These are phyloP conservation scores for Tragelaphus imberbis DNA, from an alignment of 2,113 vertebrate genomes.

Conservation along the genomic window DNA sequence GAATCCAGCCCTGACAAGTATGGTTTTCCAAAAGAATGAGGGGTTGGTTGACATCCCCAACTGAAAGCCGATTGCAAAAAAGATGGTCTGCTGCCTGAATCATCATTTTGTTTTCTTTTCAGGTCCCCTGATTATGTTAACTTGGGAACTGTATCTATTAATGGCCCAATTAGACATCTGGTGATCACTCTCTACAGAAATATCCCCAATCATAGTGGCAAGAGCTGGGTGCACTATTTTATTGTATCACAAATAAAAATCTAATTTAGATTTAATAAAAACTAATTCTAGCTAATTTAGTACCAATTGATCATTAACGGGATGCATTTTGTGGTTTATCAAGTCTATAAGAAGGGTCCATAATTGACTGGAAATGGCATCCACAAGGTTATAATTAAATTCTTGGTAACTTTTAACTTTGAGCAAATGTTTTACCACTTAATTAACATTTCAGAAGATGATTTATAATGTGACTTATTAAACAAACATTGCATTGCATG, in stretches of 20 bases:
- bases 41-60: constrained; percentile 25
- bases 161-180: constrained; percentile 58
- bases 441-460: constrained; percentile 79
- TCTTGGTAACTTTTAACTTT: constrained; percentile 77
- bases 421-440: constrained; percentile 78
- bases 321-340: constrained; percentile 78
- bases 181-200: constrained; percentile 54
- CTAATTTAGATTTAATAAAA: constrained; percentile 82
- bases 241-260: constrained; percentile 68
- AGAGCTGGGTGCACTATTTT: constrained; percentile 56
- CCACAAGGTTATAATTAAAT: constrained; percentile 79
- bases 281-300: constrained; percentile 80
- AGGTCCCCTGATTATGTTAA: constrained; percentile 54
- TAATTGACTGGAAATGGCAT: constrained; percentile 80
- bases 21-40: neutral
- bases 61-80: constrained; percentile 28
- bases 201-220: constrained; percentile 50
- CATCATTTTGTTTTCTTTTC: constrained; percentile 63
- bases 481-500: constrained; percentile 55
- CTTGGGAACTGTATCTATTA: constrained; percentile 53
- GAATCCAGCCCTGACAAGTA: neutral
- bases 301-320: constrained; percentile 79
- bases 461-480: constrained; percentile 71
- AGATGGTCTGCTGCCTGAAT: constrained; percentile 53
- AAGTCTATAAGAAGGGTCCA: constrained; percentile 76